Base-by-base conservation (phyloP, 2,888 invertebrate genomes). In the Polydrusus cervinus region DNA sequence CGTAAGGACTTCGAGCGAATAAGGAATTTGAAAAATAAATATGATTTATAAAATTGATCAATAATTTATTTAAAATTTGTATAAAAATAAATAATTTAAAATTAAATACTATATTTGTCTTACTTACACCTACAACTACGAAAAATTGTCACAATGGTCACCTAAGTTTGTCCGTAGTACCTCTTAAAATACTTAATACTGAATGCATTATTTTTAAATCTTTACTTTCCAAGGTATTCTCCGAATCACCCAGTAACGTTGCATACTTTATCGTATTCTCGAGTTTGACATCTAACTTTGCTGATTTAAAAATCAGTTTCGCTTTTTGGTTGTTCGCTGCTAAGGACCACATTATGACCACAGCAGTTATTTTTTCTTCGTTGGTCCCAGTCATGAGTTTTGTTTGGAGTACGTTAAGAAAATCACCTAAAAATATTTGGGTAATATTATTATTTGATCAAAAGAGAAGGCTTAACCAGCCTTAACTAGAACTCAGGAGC, bases 261-360 rank as follows among this genome's bases (percentile, higher is more conserved):
- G 87, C 80, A 70, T 86, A 86, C 69, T 89, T 89, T 14, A 90
- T 81, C 25, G 86, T 84, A 71, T 89, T 88, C 74, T 88, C 87
- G 47, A 90, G 84, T 77, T 87, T 87, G 7, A 83, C 81, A 53
- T 89, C 87, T 49, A 90, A 84, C 20, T 89, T 88, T 3, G 88
- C 87, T 57, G 88, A 87, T 76, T 90, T 88, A 13, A 89, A 85
- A n/a, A 88, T 86, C 40, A 89, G 82, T 84, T 91, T 91, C 77
- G 91, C 92, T 86, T 91, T 91, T 79, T 93, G 93, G 82, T 91
- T 92, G 82, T 93, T 93, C 8, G 92, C 91, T 7, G 91, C 89
- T 57, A 93, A 81, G 0, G 92, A 89, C 93, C 93, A 93, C 0
- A 92, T 88, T 3, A 92, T 91, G 14, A 90, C 82, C 81, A 90